Evolutionary conservation across 2,888 invertebrate genomes (phyloP), one percentile per base, ranked within the genome.

Genomic region (Acanthopleura granulata): DNA sequence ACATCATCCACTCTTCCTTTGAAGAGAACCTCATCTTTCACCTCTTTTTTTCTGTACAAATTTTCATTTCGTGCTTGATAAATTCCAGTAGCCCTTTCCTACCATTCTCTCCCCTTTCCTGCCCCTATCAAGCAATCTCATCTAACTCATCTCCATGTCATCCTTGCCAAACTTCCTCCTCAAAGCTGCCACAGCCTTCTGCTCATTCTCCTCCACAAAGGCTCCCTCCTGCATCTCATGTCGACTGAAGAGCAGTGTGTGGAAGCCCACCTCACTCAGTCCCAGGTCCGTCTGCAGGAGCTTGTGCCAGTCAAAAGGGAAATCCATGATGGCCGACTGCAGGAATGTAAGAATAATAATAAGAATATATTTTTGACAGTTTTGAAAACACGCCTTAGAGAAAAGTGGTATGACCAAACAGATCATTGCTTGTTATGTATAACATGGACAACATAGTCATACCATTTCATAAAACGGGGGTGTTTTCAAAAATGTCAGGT

Each of bases 191-290:
- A 89, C 87, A 29, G 87, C 87, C 75, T 86, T 88, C 79, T 86
- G 87, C 75, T 89, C 89, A 50, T 78, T 80, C 49, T 89, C 88
- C 74, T 88, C 86, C 27, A 89, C 78, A 62, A 80, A 84, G 1
- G 88, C 88, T 1, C 84, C 86, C 25, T 88, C 88, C 76, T 88
- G 88, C 83, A 89, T 82, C 78, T 89, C 89, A 74, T 88, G 86
- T 14, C 89, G 77, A 78, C 88, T 86, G 78, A 84, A 86, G 62
- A 89, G 80, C 66, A 89, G 81, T 6, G 82, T 82, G 27, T 84
- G 75, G 74, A 89, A 87, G 1, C 86, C 86, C 62, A 84, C 77
- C 77, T 88, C 86, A 78, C 87, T 87, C 62, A 89, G 79, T 9
- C 89, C 89, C 49, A 89, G 81, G 78, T 89, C 89, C 76, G 84